These are phyloP conservation scores for Cheilosia soror DNA, from an alignment of 2,888 invertebrate species.

Conservation along the genomic window DNA sequence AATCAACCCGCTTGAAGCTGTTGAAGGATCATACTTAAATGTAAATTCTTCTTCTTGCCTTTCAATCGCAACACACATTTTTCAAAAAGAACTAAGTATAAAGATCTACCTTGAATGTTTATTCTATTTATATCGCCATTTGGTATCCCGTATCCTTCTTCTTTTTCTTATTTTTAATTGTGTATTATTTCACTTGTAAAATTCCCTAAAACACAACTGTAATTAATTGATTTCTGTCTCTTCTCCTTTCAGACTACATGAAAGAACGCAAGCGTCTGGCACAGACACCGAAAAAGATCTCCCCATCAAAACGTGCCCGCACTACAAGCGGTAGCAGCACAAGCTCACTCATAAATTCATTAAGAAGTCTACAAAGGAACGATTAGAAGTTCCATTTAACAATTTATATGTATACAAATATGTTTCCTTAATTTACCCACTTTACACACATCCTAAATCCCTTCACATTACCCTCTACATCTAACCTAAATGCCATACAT, in stretches of 20 bases:
- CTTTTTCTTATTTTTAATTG: too few species aligned
- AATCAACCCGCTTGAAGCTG: too few species aligned
- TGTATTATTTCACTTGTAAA: not conserved
- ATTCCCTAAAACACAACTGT: constrained; percentile 17
- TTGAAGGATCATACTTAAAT: not conserved
- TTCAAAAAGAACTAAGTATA: constrained; percentile 18
- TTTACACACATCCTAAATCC: constrained; percentile 5
- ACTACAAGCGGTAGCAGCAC: constrained; percentile 77
- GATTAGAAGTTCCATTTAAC: constrained; percentile 35
- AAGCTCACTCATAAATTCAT: constrained; percentile 75
- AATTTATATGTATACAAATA: constrained; percentile 31
- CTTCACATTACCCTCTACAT: not conserved
- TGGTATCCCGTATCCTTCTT: not conserved
- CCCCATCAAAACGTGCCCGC: constrained; percentile 82
- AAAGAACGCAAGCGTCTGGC: constrained; percentile 83
- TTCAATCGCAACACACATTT: not conserved
- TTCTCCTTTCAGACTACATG: constrained; percentile 82
- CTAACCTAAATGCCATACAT: constrained; percentile 63
- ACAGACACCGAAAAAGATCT: constrained; percentile 82
- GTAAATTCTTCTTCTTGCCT: not conserved
- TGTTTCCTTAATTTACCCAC: constrained; percentile 51
- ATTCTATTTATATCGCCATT: not conserved
- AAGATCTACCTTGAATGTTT: not conserved
- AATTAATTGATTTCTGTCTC: constrained; percentile 50
- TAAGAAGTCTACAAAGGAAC: constrained; percentile 76